phyloP scores from a whole-genome alignment of 2,888 invertebrate genomes.

The Parnassius orleans region DNA sequence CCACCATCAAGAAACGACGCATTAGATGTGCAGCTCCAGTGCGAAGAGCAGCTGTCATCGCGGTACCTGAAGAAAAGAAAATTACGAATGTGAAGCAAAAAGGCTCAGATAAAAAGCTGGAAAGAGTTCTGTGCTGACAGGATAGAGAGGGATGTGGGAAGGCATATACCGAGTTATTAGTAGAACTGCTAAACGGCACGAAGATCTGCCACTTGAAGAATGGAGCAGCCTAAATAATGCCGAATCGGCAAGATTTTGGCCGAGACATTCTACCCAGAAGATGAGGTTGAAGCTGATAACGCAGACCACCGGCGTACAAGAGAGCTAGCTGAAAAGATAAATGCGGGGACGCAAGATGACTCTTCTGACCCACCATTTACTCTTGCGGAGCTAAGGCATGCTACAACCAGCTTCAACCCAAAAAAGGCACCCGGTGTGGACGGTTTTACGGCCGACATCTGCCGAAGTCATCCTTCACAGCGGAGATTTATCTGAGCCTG shows the following conservation, averaged over 20 bases:
- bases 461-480: not conserved
- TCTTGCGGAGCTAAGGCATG: no score
- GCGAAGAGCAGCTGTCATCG: not conserved
- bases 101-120: not conserved
- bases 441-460: not conserved
- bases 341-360: not conserved
- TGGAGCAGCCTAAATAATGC: no score
- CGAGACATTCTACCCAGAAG: no score
- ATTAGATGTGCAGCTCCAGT: not conserved
- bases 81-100: not conserved
- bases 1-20: not conserved
- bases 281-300: no score
- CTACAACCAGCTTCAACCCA: not conserved
- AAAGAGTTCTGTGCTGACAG: not conserved
- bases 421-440: not conserved
- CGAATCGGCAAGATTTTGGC: no score
- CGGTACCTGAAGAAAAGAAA: not conserved
- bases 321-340: not conserved
- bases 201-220: no score
- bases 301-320: not conserved
- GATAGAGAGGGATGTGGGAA: no score
- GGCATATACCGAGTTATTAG: no score
- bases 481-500: no score
- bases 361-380: not conserved
- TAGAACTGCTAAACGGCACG: no score